Base-by-base conservation (phyloP, 2,888 invertebrate species). In the Homarus gammarus region DNA sequence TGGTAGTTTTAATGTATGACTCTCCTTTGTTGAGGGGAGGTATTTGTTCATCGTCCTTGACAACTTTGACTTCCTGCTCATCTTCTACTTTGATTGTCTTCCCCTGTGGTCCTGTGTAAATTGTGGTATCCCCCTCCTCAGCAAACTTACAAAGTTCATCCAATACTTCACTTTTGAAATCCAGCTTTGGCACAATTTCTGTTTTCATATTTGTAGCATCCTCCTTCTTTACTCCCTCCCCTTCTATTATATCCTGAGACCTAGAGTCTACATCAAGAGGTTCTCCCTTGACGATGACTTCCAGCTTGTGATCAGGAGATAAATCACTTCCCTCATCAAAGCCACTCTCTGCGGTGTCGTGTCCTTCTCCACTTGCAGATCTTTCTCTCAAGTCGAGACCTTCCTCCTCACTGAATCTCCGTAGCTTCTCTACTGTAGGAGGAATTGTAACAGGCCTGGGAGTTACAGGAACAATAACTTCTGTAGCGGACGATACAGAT, bases 121-220 rank as follows among this genome's bases (percentile, higher is more conserved):
- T 92, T 31, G 92, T 73, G 12, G 92, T 90, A 40, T 92, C 92
- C n/a, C 92, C 92, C 70, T 84, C 89, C 44, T 89, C 92, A 40
- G 92, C 92, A 90, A 92, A 92, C 73, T 92, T 90, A 33, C 86
- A 88, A 33, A 92, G 84, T 61, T 92, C 92, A 68, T 90, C 92
- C 51, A 92, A 49, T n/a, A 92, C 90, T 77, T 89, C 92, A 79
- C 86, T 90, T 70, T 92, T 90, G 44, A 92, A 90, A 61, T 92
- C 92, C 36, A 87, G 61, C 73, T 89, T 89, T 51, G 89, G 89
- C 15, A 78, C 75, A 68, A n/a, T 38, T 15, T 61, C 27, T 18
- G 64, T 51, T 2, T 64, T 64, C 27, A 36, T 49, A 61, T 40
- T 56, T 5, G 61, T 73, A 70, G 61, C 36, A 40, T 56, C 40